Evolutionary conservation across 1,140 invertebrate genomes (phyloP).

Genomic region (Tetragnatha versicolor): DNA sequence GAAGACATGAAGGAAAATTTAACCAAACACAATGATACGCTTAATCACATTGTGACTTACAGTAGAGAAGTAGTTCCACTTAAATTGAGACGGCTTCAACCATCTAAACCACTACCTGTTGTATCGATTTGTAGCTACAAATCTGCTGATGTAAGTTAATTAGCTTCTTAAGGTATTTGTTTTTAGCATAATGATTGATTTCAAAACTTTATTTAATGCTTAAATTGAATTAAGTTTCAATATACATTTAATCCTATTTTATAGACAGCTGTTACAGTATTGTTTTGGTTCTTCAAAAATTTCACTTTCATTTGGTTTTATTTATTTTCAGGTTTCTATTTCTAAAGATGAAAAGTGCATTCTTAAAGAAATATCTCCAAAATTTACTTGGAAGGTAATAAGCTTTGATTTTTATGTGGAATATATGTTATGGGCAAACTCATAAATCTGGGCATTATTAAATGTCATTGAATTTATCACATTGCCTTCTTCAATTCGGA

Average conservation of each 20-base stretch:
- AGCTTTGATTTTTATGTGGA: too few relatives aligned
- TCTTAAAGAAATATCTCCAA: constrained; percentile 89
- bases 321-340: constrained; percentile 74
- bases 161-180: background rate
- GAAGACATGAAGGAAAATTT: constrained; percentile 89
- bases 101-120: constrained; percentile 81
- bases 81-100: constrained; percentile 83
- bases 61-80: constrained; percentile 87
- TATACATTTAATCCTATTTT: too few relatives aligned
- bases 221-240: background rate
- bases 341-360: constrained; percentile 90
- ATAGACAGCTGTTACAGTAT: too few relatives aligned
- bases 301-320: background rate
- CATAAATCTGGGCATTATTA: too few relatives aligned
- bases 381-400: constrained; percentile 91
- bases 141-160: constrained; percentile 54
- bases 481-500: too few relatives aligned
- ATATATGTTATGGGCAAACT: too few relatives aligned
- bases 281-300: background rate
- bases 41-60: constrained; percentile 79
- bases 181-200: background rate
- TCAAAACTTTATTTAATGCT: background rate
- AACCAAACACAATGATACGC: constrained; percentile 81
- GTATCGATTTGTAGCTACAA: constrained; percentile 92
- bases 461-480: too few relatives aligned